Evolutionary conservation across 2,888 invertebrate genomes (phyloP).

Genomic region (Agonopterix alstromeriana): DNA sequence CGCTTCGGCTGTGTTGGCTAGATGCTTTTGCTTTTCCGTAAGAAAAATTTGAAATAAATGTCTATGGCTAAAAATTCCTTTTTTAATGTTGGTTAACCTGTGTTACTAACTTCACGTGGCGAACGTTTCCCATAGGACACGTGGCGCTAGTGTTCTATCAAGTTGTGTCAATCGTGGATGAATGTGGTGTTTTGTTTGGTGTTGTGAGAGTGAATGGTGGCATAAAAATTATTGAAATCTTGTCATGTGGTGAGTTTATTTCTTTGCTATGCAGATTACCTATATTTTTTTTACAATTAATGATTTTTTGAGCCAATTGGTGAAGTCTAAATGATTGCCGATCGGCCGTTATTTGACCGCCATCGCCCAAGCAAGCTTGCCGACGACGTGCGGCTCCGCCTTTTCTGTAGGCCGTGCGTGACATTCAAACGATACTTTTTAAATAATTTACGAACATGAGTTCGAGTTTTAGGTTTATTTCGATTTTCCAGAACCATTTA

Average conservation of each 20-base stretch:
- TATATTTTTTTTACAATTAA: neutral
- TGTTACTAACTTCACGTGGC: slow-evolving; percentile 8
- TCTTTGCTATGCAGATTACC: slow-evolving; percentile 10
- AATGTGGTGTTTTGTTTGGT: slow-evolving; percentile 68
- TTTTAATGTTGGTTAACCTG: slow-evolving; percentile 1
- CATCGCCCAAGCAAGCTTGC: slow-evolving; percentile 68
- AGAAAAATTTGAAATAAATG: too few species aligned
- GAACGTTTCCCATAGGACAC: slow-evolving; percentile 24
- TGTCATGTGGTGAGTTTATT: slow-evolving; percentile 67
- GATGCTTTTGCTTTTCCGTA: too few species aligned
- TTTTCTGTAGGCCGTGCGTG: slow-evolving; percentile 37
- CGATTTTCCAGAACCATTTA: slow-evolving; percentile 7
- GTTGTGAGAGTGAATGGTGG: slow-evolving; percentile 61
- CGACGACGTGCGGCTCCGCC: slow-evolving; percentile 54
- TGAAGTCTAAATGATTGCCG: neutral
- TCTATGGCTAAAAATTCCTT: neutral
- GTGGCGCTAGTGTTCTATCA: slow-evolving; percentile 53
- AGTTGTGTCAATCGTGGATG: slow-evolving; percentile 33
- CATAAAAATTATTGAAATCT: slow-evolving; percentile 44
- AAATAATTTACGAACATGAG: slow-evolving; percentile 10
- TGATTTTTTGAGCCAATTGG: neutral
- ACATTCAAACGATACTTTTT: slow-evolving; percentile 22
- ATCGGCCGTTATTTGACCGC: slow-evolving; percentile 72
- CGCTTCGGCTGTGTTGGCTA: too few species aligned
- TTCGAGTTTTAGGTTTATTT: slow-evolving; percentile 6